Conservation (phyloP, 2,113 vertebrate species). For the Lasiurus cinereus region DNA sequence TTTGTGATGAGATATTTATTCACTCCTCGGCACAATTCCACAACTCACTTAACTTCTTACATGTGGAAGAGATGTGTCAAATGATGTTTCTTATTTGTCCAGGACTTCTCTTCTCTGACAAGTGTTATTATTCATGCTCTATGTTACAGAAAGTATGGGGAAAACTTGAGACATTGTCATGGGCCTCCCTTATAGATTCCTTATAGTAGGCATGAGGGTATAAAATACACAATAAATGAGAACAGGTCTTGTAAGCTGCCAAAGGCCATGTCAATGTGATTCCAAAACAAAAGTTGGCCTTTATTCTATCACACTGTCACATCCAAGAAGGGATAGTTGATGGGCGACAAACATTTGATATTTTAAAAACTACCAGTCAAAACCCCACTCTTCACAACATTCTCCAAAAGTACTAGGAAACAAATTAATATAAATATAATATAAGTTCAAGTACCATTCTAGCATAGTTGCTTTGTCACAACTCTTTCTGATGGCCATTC, state of each 20-base stretch:
- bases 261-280: slow-evolving; percentile 39
- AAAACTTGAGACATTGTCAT: not conserved
- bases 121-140: not conserved
- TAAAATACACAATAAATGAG: not conserved
- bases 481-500: slow-evolving; percentile 56
- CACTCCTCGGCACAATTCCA: not conserved
- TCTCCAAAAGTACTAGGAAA: slow-evolving; percentile 56
- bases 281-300: slow-evolving; percentile 50
- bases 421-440: slow-evolving; percentile 74
- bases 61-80: not conserved
- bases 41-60: not conserved
- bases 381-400: slow-evolving; percentile 39
- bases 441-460: slow-evolving; percentile 46
- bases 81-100: not conserved
- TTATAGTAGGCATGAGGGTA: not conserved
- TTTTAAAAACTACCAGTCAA: slow-evolving; percentile 67
- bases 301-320: slow-evolving; percentile 45
- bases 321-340: slow-evolving; percentile 36
- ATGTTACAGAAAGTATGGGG: not conserved
- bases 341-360: slow-evolving; percentile 22
- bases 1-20: not conserved
- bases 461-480: slow-evolving; percentile 30
- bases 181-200: not conserved
- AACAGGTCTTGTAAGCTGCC: not conserved
- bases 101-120: not conserved